Conservation (phyloP, 2,888 invertebrate genomes). For the Macrophya annulata region DNA sequence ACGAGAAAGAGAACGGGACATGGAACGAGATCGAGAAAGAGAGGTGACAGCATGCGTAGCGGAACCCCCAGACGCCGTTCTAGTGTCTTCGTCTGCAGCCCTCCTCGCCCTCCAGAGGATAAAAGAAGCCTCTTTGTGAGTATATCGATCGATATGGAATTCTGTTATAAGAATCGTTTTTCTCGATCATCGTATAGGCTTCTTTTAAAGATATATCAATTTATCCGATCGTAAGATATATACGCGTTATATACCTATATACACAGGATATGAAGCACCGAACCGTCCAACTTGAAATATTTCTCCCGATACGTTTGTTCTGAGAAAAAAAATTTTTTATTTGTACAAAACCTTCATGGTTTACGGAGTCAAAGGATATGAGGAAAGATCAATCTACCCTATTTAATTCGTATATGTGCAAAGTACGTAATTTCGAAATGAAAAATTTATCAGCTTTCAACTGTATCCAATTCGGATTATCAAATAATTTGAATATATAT, state of each 20-base stretch:
- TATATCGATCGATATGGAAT: constrained; percentile 59
- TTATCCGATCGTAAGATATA: not conserved
- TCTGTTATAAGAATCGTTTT: not conserved
- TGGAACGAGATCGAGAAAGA: constrained; percentile 69
- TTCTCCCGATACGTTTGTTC: too few species aligned
- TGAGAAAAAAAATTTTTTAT: not conserved
- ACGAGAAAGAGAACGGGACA: constrained; percentile 65
- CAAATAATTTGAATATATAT: constrained; percentile 20
- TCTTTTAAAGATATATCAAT: not conserved
- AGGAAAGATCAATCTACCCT: not conserved
- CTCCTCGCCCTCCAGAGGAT: constrained; percentile 81
- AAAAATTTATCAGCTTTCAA: not conserved
- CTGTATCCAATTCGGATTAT: not conserved
- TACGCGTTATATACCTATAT: not conserved
- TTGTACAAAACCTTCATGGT: not conserved
- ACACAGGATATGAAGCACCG: not conserved
- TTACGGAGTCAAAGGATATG: not conserved
- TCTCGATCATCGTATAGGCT: not conserved
- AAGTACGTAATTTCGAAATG: not conserved
- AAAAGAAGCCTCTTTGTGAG: constrained; percentile 82
- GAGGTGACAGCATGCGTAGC: constrained; percentile 76
- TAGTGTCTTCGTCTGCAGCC: constrained; percentile 80
- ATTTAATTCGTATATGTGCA: not conserved
- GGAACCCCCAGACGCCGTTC: constrained; percentile 76
- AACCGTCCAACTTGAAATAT: too few species aligned